Evolutionary conservation across 1,140 invertebrate genomes (phyloP), one percentile per base, ranked within the genome.

Genomic region (Dryas iulia): DNA sequence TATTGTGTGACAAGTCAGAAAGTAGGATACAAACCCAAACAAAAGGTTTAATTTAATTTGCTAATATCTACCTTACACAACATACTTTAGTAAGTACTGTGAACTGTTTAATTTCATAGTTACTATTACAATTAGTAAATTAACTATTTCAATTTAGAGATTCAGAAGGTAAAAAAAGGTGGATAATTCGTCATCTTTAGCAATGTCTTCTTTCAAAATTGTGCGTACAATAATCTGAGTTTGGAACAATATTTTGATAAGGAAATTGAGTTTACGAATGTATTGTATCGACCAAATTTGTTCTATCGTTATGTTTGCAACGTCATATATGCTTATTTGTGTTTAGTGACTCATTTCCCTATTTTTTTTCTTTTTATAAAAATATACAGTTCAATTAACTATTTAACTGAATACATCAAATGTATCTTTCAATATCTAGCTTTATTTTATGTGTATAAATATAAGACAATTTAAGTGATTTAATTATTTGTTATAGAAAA

Each of bases 401-500:
- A 24, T 24, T 56, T 24, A 23, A 25, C 24, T 25, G 53, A 56
- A 12, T 7, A 56, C 4, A 26, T 25, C 6, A 26, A 56, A 26
- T 12, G 24, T 47, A 47, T 21, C 7, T 18, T 47, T 18, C 5
- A 8, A 47, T 21, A 47, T 18, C n/a, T 21, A 18, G 18, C 8
- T 5, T 7, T 21, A 21, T 47, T 21, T 18, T 47, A 47, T 18
- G 53, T 56, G 3, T 25, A n/a, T 24, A 8, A 24, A 56, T 8
- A 56, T 25, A 25, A 25, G 6, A n/a, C 12, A 0, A 25, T n/a
- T 25, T 26, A 4, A 12, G 23, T 25, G 24, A 26, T 53, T 53
- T 53, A 10, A 25, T 23, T 53, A 8, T 54, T 56, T 31, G 30
- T 87, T 84, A 63, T 77, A 88, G 83, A 81, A 95, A 93, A 81